These are phyloP conservation scores for Podiceps cristatus DNA, from an alignment of 2,113 vertebrate species.

Conservation along the genomic window DNA sequence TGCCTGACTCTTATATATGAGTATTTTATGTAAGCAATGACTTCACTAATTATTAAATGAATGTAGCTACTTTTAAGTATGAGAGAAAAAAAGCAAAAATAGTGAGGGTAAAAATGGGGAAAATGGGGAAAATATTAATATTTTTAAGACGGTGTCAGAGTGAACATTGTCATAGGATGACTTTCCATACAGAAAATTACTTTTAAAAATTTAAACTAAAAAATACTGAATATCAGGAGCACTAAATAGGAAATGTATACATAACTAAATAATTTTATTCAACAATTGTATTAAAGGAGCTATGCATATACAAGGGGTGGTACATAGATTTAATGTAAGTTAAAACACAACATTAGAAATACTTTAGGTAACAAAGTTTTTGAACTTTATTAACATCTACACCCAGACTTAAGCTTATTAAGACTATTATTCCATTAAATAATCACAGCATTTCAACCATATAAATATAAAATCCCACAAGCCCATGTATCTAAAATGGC, in stretches of 20 bases:
- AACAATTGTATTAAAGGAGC: neutral
- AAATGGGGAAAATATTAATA: neutral
- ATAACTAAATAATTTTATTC: neutral
- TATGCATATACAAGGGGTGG: accelerated
- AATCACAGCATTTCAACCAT: neutral
- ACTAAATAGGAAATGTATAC: neutral
- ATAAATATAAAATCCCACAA: neutral
- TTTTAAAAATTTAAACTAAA: neutral
- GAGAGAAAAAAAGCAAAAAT: neutral
- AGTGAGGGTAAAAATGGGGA: neutral
- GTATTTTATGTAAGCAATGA: neutral
- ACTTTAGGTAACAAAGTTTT: neutral
- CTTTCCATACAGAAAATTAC: accelerated
- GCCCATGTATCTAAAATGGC: neutral
- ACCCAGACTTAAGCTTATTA: neutral
- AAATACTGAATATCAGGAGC: neutral
- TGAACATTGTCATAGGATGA: neutral
- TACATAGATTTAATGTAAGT: neutral
- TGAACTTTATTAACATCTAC: neutral
- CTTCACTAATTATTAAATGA: neutral
- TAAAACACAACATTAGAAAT: neutral
- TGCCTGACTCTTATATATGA: neutral
- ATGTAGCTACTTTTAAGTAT: neutral
- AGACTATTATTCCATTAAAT: neutral
- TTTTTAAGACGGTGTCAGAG: neutral